Percentiles rank a stretch among this genome's conserved stretches.
phyloP scores from a whole-genome alignment of 1,140 invertebrate genomes.

The Eupristina koningsbergeri region DNA sequence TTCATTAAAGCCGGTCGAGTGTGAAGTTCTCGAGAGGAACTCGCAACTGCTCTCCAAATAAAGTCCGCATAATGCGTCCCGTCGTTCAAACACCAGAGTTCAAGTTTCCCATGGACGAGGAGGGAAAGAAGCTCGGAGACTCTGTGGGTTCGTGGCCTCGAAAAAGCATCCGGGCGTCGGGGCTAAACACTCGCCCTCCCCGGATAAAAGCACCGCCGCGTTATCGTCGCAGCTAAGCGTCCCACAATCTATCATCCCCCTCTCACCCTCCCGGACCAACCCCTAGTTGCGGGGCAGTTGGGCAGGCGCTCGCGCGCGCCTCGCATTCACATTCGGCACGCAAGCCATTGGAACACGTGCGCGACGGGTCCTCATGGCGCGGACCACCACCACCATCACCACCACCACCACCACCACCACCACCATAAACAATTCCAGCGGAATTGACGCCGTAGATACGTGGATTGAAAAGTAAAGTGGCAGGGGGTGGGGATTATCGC shows the following conservation, averaged over 20 bases:
- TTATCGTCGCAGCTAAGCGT: neutral
- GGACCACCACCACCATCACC: too few relatives aligned
- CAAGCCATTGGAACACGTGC: constrained; percentile 9
- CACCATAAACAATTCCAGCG: constrained; percentile 11
- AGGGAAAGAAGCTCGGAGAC: too few relatives aligned
- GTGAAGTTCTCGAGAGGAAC: neutral
- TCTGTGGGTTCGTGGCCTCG: too few relatives aligned
- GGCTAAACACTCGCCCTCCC: neutral
- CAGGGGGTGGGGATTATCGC: constrained; percentile 14
- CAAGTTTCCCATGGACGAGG: too few relatives aligned
- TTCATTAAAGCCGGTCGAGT: neutral
- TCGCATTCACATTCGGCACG: constrained; percentile 9
- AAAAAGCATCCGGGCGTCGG: too few relatives aligned
- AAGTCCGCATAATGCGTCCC: neutral
- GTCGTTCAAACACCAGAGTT: neutral
- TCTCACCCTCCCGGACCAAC: too few relatives aligned
- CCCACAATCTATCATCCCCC: constrained; percentile 31
- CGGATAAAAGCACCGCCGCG: neutral
- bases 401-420: too few relatives aligned
- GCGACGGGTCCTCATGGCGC: neutral
- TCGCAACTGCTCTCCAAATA: neutral
- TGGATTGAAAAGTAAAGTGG: neutral
- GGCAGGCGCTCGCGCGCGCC: neutral
- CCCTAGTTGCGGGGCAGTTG: neutral
- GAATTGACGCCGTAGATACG: neutral